Evolutionary conservation across 1,140 invertebrate genomes (phyloP).

Genomic region (Phymastichus coffea): DNA sequence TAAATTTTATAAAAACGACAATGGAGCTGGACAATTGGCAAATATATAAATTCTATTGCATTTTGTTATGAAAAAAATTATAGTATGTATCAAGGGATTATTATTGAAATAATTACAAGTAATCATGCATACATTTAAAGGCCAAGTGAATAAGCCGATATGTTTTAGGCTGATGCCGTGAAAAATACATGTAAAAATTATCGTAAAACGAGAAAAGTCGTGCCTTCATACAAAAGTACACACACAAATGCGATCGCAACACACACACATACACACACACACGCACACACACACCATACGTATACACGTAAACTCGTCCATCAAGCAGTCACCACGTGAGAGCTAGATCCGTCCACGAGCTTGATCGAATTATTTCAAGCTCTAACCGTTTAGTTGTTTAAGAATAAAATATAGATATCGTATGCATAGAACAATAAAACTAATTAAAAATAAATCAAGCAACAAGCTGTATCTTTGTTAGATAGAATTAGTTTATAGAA

Average conservation of each 20-base stretch:
- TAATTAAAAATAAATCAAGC: conserved; percentile 17
- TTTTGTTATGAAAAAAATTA: too few relatives aligned
- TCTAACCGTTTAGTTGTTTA: conserved; percentile 36
- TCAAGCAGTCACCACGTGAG: conserved; percentile 41
- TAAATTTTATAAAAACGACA: too few relatives aligned
- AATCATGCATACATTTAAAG: neutral
- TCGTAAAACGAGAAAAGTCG: conserved; percentile 33
- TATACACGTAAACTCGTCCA: conserved; percentile 44
- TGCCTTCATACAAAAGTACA: too few relatives aligned
- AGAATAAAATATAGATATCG: conserved; percentile 21
- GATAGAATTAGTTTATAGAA: conserved; percentile 23
- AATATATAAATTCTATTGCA: too few relatives aligned
- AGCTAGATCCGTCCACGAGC: conserved; percentile 49
- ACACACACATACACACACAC: too few relatives aligned
- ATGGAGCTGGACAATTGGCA: too few relatives aligned
- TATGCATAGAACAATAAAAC: too few relatives aligned
- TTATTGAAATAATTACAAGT: conserved; percentile 25
- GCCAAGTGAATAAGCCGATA: neutral
- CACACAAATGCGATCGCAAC: too few relatives aligned
- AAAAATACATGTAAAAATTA: conserved; percentile 13
- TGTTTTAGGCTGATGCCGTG: neutral
- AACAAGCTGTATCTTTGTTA: conserved; percentile 2
- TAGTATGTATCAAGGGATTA: too few relatives aligned
- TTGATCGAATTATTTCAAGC: conserved; percentile 45
- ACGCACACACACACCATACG: too few relatives aligned